Percentiles rank a stretch among this genome's conserved stretches.
phyloP scores from a whole-genome alignment of 2,888 invertebrate genomes.

The Aphodius sticticus region DNA sequence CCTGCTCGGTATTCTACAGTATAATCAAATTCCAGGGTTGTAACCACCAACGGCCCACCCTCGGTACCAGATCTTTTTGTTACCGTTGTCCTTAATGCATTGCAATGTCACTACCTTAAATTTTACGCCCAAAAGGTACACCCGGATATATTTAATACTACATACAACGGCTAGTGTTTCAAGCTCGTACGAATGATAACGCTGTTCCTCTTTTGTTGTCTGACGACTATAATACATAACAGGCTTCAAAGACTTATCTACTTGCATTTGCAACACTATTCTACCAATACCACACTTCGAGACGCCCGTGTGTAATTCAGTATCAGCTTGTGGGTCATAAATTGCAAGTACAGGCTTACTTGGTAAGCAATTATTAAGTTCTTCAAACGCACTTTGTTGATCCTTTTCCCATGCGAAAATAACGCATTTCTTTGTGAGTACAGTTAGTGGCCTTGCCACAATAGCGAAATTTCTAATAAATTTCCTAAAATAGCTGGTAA shows the following conservation, averaged over 20 bases:
- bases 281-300: constrained; percentile 43
- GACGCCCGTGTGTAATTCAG: constrained; percentile 49
- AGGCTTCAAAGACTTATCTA: constrained; percentile 27
- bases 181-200: constrained; percentile 52
- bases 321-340: constrained; percentile 34
- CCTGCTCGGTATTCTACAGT: neutral
- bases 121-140: constrained; percentile 41
- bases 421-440: constrained; percentile 24
- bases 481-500: constrained; percentile 43
- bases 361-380: constrained; percentile 28
- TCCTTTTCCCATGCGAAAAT: constrained; percentile 24
- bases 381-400: constrained; percentile 29
- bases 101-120: constrained; percentile 44
- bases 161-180: constrained; percentile 51
- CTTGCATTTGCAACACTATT: constrained; percentile 23
- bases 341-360: constrained; percentile 20
- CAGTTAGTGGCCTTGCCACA: constrained; percentile 45
- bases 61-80: constrained; percentile 45
- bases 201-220: constrained; percentile 47
- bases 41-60: constrained; percentile 51
- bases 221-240: constrained; percentile 42
- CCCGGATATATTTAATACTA: constrained; percentile 41
- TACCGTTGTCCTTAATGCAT: constrained; percentile 40
- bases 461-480: constrained; percentile 42
- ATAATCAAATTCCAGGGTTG: constrained; percentile 22